Evolutionary conservation across 2,113 vertebrate species (phyloP).

Genomic region (Solea senegalensis): DNA sequence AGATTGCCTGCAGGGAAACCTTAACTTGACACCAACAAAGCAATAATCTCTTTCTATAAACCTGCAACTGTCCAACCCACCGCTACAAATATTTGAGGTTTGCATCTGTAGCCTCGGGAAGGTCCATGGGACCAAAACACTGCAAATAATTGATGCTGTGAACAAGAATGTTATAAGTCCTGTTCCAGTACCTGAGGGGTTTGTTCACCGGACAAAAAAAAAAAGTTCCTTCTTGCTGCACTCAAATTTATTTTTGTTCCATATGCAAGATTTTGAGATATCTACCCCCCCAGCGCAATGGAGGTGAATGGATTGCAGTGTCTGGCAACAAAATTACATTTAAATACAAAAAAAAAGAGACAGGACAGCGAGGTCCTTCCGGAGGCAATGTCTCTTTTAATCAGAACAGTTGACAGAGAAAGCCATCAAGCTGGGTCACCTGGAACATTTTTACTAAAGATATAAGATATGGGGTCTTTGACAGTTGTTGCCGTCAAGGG

Average conservation of each 20-base stretch:
- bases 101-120: constrained; percentile 35
- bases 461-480: neutral
- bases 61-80: constrained; percentile 43
- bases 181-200: constrained; percentile 2
- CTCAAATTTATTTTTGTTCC: neutral
- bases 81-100: constrained; percentile 46
- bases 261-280: constrained; percentile 1
- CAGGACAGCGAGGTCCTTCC: neutral
- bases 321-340: neutral
- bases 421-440: neutral
- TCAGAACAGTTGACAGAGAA: neutral
- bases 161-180: constrained; percentile 27
- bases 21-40: constrained; percentile 68
- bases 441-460: neutral
- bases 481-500: neutral
- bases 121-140: constrained; percentile 11
- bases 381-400: neutral
- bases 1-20: constrained; percentile 55
- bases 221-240: constrained; percentile 3
- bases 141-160: constrained; percentile 38
- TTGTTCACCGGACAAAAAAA: constrained; percentile 5
- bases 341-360: neutral
- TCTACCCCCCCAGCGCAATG: neutral
- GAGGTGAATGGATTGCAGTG: neutral
- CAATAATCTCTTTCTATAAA: constrained; percentile 71